phyloP scores from a whole-genome alignment of 1,140 invertebrate genomes.

The Drosophila mojavensis region DNA sequence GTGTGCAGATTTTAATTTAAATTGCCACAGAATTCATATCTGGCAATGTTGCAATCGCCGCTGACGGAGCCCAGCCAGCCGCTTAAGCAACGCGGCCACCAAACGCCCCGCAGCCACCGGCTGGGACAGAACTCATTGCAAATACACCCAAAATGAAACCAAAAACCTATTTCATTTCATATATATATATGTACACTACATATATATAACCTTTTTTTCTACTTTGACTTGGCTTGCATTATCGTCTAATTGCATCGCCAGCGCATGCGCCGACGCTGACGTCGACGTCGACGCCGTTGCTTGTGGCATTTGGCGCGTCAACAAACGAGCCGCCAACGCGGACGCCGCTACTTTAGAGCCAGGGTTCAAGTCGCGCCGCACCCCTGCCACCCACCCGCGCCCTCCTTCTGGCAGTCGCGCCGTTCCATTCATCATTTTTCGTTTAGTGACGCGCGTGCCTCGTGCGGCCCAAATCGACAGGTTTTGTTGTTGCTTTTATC shows the following conservation, averaged over 20 bases:
- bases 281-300: constrained; percentile 35
- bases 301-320: constrained; percentile 77
- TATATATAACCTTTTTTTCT: constrained; percentile 48
- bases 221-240: constrained; percentile 53
- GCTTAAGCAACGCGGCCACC: constrained; percentile 41
- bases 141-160: constrained; percentile 46
- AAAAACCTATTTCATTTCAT: constrained; percentile 55
- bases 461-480: constrained; percentile 66
- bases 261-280: constrained; percentile 12
- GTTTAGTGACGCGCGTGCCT: constrained; percentile 80
- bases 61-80: constrained; percentile 14
- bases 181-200: constrained; percentile 18
- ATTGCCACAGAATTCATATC: constrained; percentile 46
- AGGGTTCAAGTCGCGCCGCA: constrained; percentile 36
- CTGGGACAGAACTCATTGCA: constrained; percentile 28
- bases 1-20: constrained; percentile 29
- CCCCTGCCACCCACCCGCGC: constrained; percentile 11
- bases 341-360: constrained; percentile 30
- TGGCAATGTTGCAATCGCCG: constrained; percentile 58
- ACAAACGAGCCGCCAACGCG: constrained; percentile 77
- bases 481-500: constrained; percentile 37
- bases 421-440: constrained; percentile 77
- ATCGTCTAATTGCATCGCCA: constrained; percentile 78
- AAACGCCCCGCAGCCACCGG: constrained; percentile 33
- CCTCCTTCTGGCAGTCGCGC: constrained; percentile 28